These are phyloP conservation scores for Epizoanthus illoricatus DNA, from an alignment of 92 coral and sea anemone genomes.

Conservation along the genomic window DNA sequence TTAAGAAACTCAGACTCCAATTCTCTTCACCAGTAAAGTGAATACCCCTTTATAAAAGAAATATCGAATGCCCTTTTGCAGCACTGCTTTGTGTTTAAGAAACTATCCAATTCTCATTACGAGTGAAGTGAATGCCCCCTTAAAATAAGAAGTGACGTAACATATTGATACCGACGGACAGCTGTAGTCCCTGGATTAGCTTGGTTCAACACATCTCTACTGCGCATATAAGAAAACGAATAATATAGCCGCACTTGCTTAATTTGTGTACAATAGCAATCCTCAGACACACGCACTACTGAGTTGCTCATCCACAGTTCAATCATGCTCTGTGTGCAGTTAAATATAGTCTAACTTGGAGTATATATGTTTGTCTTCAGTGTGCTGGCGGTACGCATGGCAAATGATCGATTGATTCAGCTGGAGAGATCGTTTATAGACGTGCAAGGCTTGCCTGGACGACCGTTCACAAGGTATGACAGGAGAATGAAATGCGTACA, in stretches of 20 bases:
- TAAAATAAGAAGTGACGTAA: not conserved
- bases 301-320: not conserved
- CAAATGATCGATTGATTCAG: slow-evolving; percentile 78
- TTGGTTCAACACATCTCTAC: not conserved
- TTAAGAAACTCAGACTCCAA: too few species aligned
- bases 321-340: not conserved
- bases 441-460: slow-evolving; percentile 75
- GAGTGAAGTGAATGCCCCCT: too few species aligned
- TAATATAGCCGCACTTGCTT: not conserved
- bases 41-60: too few species aligned
- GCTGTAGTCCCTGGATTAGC: not conserved
- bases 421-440: slow-evolving; percentile 76
- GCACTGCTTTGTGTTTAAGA: too few species aligned
- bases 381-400: slow-evolving; percentile 67
- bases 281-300: not conserved
- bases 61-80: too few species aligned
- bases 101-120: too few species aligned
- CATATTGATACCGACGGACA: not conserved
- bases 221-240: not conserved
- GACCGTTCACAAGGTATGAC: slow-evolving; percentile 67
- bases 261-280: not conserved
- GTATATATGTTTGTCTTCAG: slow-evolving; percentile 32
- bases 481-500: not conserved
- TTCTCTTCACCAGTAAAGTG: too few species aligned
- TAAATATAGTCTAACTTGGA: not conserved